phyloP scores from a whole-genome alignment of 2,888 invertebrate genomes.

The Hemicrepidius hirtus region DNA sequence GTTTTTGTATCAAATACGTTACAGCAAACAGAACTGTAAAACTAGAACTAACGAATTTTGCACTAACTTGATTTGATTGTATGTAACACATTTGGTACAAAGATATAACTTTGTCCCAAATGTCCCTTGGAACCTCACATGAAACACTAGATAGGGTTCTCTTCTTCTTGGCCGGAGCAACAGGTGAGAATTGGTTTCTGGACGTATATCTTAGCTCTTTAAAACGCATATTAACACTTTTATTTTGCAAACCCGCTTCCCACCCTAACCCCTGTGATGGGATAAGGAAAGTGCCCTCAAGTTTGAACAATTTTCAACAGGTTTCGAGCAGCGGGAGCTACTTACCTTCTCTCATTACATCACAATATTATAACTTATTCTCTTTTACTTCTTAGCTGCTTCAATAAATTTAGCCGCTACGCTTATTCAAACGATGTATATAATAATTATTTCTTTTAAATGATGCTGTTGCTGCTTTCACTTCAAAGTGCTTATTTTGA shows the following conservation, averaged over 20 bases:
- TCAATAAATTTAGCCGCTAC: conserved; percentile 55
- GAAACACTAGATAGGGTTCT: conserved; percentile 43
- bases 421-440: conserved; percentile 32
- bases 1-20: conserved; percentile 40
- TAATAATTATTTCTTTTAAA: conserved; percentile 5
- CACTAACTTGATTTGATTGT: conserved; percentile 29
- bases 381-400: conserved; percentile 58
- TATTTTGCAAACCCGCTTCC: conserved; percentile 64
- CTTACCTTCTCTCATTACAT: conserved; percentile 72
- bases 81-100: conserved; percentile 40
- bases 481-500: background rate
- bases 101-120: conserved; percentile 37
- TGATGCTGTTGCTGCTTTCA: background rate
- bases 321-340: conserved; percentile 64
- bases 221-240: conserved; percentile 62
- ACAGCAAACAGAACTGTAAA: background rate
- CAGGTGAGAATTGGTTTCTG: conserved; percentile 66
- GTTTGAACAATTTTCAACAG: conserved; percentile 59
- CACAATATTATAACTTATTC: conserved; percentile 47
- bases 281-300: conserved; percentile 86
- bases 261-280: conserved; percentile 76
- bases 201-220: conserved; percentile 42
- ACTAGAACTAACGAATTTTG: conserved; percentile 27
- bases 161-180: conserved; percentile 24
- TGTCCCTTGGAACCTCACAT: conserved; percentile 38